A percentile compares a stretch with the other conserved stretches of the same genome.
These are phyloP conservation scores for Colinus virginianus DNA, from an alignment of 2,113 vertebrate species.

Conservation along the genomic window DNA sequence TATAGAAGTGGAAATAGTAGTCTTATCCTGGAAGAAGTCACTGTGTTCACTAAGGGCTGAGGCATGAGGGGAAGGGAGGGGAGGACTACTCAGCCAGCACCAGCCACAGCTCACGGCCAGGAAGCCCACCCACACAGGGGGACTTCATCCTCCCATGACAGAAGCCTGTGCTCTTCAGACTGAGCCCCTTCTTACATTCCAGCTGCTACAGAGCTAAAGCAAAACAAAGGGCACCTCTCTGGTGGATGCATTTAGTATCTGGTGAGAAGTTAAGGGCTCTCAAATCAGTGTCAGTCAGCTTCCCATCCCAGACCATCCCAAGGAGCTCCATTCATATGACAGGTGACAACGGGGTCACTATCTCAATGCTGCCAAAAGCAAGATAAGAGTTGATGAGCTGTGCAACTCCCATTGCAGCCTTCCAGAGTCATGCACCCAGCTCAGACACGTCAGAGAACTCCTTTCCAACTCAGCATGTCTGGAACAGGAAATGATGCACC, in stretches of 20 bases:
- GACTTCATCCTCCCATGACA: fast-evolving
- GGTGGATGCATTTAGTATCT: background rate
- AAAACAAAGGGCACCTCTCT: background rate
- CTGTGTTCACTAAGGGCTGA: background rate
- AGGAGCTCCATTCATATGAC: background rate
- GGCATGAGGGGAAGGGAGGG: background rate
- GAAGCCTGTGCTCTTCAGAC: background rate
- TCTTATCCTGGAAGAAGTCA: fast-evolving
- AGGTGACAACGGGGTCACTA: background rate
- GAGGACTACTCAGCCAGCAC: background rate
- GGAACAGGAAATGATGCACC: background rate
- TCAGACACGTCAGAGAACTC: fast-evolving
- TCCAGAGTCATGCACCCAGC: background rate
- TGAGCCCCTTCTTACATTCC: background rate
- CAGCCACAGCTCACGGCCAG: background rate
- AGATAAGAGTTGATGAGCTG: background rate
- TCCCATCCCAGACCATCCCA: background rate
- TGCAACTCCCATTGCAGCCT: background rate
- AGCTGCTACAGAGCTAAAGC: background rate
- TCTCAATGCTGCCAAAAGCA: background rate
- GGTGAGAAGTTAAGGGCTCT: background rate
- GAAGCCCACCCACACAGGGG: background rate
- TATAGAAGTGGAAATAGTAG: background rate
- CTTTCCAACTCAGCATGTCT: background rate
- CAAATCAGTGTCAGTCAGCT: background rate